These are phyloP conservation scores for Rhynchopsitta pachyrhyncha DNA, from an alignment of 2,113 vertebrate genomes.

Conservation along the genomic window DNA sequence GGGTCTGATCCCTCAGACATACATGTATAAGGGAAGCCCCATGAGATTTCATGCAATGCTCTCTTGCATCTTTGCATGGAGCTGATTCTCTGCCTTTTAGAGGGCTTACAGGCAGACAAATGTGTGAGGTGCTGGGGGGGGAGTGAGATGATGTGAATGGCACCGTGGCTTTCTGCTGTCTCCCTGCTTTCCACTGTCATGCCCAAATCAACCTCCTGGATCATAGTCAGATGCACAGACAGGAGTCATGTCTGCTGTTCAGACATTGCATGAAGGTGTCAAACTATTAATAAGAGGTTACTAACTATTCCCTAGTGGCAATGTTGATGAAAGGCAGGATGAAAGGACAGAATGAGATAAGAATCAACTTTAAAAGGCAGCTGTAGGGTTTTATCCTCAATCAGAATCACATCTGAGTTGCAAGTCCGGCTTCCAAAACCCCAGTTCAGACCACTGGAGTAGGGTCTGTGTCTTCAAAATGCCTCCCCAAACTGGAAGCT, in stretches of 20 bases:
- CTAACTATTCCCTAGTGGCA: background rate
- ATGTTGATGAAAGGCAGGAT: background rate
- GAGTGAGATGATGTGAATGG: background rate
- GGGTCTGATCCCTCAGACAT: background rate
- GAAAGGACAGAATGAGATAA: background rate
- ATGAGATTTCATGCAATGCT: background rate
- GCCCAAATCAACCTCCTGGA: background rate
- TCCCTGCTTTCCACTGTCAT: background rate
- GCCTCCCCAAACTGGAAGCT: background rate
- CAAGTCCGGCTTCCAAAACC: rapidly evolving
- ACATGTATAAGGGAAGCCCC: rapidly evolving
- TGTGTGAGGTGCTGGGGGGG: background rate
- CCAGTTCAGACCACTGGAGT: background rate
- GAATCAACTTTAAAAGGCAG: background rate
- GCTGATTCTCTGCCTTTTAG: background rate
- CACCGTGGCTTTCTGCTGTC: background rate
- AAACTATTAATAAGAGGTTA: background rate
- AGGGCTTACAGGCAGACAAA: background rate
- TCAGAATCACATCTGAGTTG: background rate
- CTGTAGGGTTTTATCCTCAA: background rate
- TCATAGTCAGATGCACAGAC: background rate
- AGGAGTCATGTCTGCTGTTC: background rate
- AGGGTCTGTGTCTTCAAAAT: background rate
- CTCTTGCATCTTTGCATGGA: background rate
- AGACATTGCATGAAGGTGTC: background rate